Percentiles rank a stretch among this genome's conserved stretches.
Conservation (phyloP, 1,140 invertebrate genomes). For the Caenorhabditis brenneri region DNA sequence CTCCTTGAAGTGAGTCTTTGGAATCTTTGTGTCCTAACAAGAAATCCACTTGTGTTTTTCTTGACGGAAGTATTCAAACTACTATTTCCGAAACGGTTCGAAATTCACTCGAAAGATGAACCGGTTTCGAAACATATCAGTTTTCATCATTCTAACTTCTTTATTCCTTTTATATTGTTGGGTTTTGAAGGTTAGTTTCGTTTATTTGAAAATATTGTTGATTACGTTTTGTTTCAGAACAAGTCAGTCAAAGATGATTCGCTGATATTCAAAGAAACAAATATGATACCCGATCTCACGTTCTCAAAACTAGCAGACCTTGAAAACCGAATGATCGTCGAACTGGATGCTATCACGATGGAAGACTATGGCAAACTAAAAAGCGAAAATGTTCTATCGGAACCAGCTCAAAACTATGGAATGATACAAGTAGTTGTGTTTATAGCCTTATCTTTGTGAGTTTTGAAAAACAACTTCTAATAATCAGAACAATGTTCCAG, state of each 20-base stretch:
- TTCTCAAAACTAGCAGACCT: constrained; percentile 6
- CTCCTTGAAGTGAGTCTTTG: not conserved
- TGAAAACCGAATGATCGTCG: not conserved
- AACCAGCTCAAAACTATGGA: not conserved
- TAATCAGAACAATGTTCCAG: not conserved
- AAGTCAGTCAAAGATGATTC: not conserved
- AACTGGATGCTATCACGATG: not conserved
- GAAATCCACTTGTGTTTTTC: not conserved
- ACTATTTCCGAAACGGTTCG: too few relatives aligned
- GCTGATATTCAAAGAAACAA: not conserved
- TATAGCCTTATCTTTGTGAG: not conserved
- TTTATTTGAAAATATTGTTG: not conserved
- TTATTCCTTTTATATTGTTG: not conserved
- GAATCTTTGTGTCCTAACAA: not conserved
- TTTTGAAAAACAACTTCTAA: not conserved
- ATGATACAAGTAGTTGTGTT: not conserved
- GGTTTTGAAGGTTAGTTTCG: not conserved
- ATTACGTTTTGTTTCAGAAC: not conserved
- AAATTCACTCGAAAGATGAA: not conserved
- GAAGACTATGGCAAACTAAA: not conserved
- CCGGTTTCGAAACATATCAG: not conserved
- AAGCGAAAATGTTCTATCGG: not conserved
- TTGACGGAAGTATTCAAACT: too few relatives aligned
- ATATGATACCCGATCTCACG: not conserved
- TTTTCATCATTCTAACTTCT: not conserved